Percentiles rank a stretch among this genome's conserved stretches.
Conservation (phyloP, 2,797 vertebrate genomes). For the Poecilia velifera region DNA sequence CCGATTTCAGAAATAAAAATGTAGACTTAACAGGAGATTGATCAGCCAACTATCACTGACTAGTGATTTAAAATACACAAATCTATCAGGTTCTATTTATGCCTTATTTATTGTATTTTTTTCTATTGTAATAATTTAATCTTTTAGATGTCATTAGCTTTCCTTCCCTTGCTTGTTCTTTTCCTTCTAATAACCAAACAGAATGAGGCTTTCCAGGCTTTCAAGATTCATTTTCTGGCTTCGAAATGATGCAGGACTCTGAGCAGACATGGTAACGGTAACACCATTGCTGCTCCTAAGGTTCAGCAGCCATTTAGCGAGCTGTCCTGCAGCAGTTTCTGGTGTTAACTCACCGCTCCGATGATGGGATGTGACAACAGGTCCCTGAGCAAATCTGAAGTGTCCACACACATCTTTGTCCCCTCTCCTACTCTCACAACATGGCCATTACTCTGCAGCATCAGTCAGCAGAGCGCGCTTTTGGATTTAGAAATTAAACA, state of each 20-base stretch:
- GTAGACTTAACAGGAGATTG: not conserved
- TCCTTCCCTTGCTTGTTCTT: not conserved
- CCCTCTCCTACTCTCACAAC: constrained; percentile 48
- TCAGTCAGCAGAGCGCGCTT: constrained; percentile 21
- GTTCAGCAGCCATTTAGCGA: constrained; percentile 43
- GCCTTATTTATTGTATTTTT: not conserved
- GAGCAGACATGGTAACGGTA: constrained; percentile 2
- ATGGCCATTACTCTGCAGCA: constrained; percentile 17
- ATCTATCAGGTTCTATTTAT: not conserved
- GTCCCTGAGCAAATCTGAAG: constrained; percentile 68
- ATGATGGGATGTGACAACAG: constrained; percentile 75
- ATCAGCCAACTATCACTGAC: not conserved
- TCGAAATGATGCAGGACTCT: constrained; percentile 31
- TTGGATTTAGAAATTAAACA: constrained; percentile 31
- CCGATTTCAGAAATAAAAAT: not conserved
- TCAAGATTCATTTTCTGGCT: constrained; percentile 4
- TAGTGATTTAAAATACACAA: not conserved
- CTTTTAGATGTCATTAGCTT: not conserved
- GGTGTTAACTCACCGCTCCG: constrained; percentile 38
- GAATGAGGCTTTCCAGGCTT: not conserved
- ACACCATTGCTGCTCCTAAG: constrained; percentile 42
- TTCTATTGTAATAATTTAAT: not conserved
- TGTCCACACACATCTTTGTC: constrained; percentile 74
- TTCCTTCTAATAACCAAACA: not conserved
- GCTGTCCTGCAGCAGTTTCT: constrained; percentile 45